These are phyloP conservation scores for Nemotelus nigrinus DNA, from an alignment of 2,888 invertebrate species.

Conservation along the genomic window DNA sequence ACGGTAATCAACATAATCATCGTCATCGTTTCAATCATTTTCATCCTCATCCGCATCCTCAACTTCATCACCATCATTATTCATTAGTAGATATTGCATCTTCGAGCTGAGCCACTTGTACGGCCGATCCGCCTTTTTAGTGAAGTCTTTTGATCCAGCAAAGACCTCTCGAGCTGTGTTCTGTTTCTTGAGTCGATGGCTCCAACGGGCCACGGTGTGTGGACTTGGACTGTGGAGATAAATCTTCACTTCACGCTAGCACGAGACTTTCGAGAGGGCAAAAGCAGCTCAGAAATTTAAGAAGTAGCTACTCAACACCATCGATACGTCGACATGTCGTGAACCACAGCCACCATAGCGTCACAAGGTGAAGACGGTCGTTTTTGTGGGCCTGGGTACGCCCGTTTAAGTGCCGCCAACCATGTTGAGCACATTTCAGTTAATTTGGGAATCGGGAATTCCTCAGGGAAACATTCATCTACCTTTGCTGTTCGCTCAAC, in stretches of 20 bases:
- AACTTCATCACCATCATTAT: conserved; percentile 31
- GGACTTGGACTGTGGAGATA: conserved; percentile 28
- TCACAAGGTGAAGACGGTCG: conserved; percentile 18
- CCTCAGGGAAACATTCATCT: conserved; percentile 32
- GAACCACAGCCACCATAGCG: conserved; percentile 7
- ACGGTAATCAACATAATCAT: conserved; percentile 32
- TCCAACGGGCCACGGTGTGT: conserved; percentile 6
- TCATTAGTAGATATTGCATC: conserved; percentile 30
- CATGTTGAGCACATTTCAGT: conserved; percentile 17
- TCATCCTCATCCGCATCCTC: conserved; percentile 10
- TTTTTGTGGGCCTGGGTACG: neutral
- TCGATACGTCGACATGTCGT: neutral
- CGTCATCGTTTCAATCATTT: neutral
- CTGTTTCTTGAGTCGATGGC: conserved; percentile 37
- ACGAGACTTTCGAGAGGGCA: conserved; percentile 38
- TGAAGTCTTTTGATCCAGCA: neutral
- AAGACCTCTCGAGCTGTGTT: conserved; percentile 25
- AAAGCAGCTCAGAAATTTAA: conserved; percentile 39
- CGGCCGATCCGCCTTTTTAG: conserved; percentile 36
- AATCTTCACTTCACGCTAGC: conserved; percentile 41
- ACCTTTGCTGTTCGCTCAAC: conserved; percentile 13
- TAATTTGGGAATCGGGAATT: conserved; percentile 39
- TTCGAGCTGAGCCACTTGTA: conserved; percentile 28
- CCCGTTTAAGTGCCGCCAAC: conserved; percentile 14
- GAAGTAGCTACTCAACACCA: conserved; percentile 42